Base-by-base conservation (phyloP, 37 sponge, comb jelly and placozoan species). In the Axinella damicornis region DNA sequence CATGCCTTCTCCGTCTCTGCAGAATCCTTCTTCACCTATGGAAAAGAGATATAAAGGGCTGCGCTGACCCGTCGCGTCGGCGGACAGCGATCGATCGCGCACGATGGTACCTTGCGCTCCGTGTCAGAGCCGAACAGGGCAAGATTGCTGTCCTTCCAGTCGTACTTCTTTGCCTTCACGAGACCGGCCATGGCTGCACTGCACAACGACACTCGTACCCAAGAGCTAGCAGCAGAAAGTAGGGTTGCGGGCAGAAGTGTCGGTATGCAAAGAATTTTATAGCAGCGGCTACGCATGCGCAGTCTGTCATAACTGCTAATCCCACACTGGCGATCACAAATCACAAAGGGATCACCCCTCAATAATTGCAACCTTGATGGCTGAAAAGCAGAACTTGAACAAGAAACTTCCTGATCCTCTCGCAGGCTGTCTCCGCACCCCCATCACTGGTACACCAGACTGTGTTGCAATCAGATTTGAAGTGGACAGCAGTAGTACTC, bases 141-240 rank as follows among this genome's bases (percentile, higher is more conserved):
- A 14, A 98, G 72, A 76, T 98, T 98, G 87, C 95, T 96, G 91
- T 98, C 99, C 83, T 96, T 92, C 96, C 96, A 98, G 87, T 98
- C 95, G 72, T 94, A 98, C 77, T 98, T 92, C 90, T 94, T 96
- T 21, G 93, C 91, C 65, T 96, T 98, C 30, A 73, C 74, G 1
- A 93, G 85, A 34, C 95, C 95, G 19, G 92, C 75, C 95, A 95
- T 92, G 28, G 40, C 58, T 30, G 30, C 66, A 38, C 53, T 52
- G 46, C 46, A 46, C 4, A 46, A 9, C 9, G 9, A 46, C 46
- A 46, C 46, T 46, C 46, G n/a, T 17, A 76, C 20, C 73, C 19
- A 57, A 61, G 57, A 27, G 62, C 52, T 25, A 36, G 6, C 24
- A 21, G 20, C 24, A 21, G 6, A 24, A 40, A 12, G 11, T 5